phyloP scores from a whole-genome alignment of 2,888 invertebrate species.

The Branchinecta sandiegonensis region DNA sequence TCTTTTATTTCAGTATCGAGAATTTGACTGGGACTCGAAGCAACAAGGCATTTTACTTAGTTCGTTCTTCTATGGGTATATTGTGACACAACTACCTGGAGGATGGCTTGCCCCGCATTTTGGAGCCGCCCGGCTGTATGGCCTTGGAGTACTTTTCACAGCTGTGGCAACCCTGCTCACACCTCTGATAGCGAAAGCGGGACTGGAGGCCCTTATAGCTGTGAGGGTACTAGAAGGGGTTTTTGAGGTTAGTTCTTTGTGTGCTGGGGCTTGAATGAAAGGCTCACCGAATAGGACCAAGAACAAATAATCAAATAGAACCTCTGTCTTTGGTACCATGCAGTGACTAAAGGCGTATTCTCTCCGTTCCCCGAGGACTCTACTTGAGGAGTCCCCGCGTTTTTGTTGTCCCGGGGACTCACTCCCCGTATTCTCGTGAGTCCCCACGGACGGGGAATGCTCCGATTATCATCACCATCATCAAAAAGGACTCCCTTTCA shows the following conservation, averaged over 20 bases:
- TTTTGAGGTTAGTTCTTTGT: constrained; percentile 47
- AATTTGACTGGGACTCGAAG: constrained; percentile 65
- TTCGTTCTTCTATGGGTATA: constrained; percentile 79
- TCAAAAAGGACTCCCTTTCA: no score
- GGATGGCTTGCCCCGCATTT: constrained; percentile 67
- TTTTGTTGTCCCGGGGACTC: no score
- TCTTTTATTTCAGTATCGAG: constrained; percentile 41
- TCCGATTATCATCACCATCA: no score
- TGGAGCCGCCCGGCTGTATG: constrained; percentile 61
- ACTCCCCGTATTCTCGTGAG: no score
- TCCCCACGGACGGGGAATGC: no score
- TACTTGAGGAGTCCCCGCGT: no score
- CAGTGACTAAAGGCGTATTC: no score
- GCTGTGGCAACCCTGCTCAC: constrained; percentile 64
- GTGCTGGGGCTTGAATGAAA: no score
- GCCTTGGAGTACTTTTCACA: constrained; percentile 59
- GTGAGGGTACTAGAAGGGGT: constrained; percentile 62
- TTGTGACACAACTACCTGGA: constrained; percentile 61
- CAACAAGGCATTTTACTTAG: constrained; percentile 63
- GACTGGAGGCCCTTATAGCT: constrained; percentile 50
- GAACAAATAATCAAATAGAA: no score
- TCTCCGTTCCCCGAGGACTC: no score
- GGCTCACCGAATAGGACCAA: no score
- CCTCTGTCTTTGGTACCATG: no score
- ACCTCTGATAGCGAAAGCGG: constrained; percentile 57